Conservation (phyloP, 2,888 invertebrate species). For the Melanchra persicariae region DNA sequence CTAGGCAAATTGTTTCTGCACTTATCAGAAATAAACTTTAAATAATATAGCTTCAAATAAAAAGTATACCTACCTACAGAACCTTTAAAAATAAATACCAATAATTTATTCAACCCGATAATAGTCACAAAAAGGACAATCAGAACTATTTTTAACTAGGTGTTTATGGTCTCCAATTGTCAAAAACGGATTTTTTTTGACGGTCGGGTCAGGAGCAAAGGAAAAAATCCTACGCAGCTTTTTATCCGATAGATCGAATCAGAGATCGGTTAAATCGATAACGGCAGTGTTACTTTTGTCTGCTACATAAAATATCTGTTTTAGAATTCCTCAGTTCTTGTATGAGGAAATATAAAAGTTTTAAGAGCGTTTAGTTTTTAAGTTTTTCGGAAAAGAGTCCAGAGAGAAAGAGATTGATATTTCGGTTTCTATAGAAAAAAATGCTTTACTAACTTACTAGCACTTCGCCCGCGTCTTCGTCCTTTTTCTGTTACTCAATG, state of each 20-base stretch:
- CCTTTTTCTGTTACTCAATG: no score
- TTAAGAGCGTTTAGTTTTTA: no score
- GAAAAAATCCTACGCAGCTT: slow-evolving; percentile 52
- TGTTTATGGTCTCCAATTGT: slow-evolving; percentile 71
- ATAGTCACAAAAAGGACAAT: slow-evolving; percentile 50
- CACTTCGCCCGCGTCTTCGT: no score
- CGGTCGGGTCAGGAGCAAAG: slow-evolving; percentile 55
- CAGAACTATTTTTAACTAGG: slow-evolving; percentile 70
- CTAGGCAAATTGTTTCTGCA: no score
- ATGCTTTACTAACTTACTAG: no score
- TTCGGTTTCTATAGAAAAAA: no score
- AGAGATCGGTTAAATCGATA: slow-evolving; percentile 62
- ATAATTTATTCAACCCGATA: slow-evolving; percentile 26
- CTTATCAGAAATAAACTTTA: no score
- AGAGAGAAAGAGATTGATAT: no score
- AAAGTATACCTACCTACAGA: slow-evolving; percentile 15
- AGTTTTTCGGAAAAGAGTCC: no score
- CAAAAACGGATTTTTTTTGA: slow-evolving; percentile 53
- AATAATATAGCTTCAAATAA: neutral
- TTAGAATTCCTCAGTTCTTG: slow-evolving; percentile 15
- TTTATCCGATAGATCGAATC: slow-evolving; percentile 59
- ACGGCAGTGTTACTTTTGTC: slow-evolving; percentile 52
- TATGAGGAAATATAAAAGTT: neutral
- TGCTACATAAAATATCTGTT: slow-evolving; percentile 43
- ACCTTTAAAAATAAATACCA: slow-evolving; percentile 6